Percentiles rank a stretch among this genome's conserved stretches.
Conservation (phyloP, 23 tunicate genomes). For the Phallusia fumigata region DNA sequence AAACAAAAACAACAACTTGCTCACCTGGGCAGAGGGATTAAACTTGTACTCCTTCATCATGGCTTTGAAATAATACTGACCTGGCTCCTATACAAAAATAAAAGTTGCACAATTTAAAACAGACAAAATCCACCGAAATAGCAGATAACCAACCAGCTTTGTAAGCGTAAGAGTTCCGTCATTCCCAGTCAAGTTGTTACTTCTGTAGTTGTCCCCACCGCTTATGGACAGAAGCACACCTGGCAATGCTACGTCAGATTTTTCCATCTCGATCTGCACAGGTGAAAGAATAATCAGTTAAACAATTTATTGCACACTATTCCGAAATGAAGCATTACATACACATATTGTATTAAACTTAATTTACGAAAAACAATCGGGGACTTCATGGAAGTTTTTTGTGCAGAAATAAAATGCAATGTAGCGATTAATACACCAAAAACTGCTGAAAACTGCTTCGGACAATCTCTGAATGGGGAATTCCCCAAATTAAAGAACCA, state of each 20-base stretch:
- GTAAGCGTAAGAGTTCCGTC: slow-evolving; percentile 47
- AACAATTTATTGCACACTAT: too few relatives aligned
- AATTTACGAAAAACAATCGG: too few relatives aligned
- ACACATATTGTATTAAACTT: too few relatives aligned
- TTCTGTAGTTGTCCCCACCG: slow-evolving; percentile 66
- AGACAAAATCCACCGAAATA: too few relatives aligned
- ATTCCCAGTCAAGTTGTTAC: slow-evolving; percentile 65
- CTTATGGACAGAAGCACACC: slow-evolving; percentile 83
- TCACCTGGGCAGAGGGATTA: slow-evolving; percentile 77
- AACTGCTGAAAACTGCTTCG: too few relatives aligned
- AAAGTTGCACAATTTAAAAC: not conserved
- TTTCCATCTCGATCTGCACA: slow-evolving; percentile 35
- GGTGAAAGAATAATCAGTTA: not conserved
- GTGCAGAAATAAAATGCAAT: too few relatives aligned
- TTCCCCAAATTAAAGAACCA: too few relatives aligned
- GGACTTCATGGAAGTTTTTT: too few relatives aligned
- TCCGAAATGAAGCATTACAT: too few relatives aligned
- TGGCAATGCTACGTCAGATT: slow-evolving; percentile 30
- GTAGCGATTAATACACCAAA: too few relatives aligned
- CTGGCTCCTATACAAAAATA: slow-evolving; percentile 68
- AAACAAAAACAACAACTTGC: too few relatives aligned
- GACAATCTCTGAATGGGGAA: too few relatives aligned
- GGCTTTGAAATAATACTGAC: slow-evolving; percentile 89
- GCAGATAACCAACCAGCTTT: slow-evolving; percentile 42
- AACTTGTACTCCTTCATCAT: slow-evolving; percentile 91